Evolutionary conservation across 2,888 invertebrate species (phyloP), one percentile per base, ranked within the genome.

Genomic region (Asteroscopus sphinx): DNA sequence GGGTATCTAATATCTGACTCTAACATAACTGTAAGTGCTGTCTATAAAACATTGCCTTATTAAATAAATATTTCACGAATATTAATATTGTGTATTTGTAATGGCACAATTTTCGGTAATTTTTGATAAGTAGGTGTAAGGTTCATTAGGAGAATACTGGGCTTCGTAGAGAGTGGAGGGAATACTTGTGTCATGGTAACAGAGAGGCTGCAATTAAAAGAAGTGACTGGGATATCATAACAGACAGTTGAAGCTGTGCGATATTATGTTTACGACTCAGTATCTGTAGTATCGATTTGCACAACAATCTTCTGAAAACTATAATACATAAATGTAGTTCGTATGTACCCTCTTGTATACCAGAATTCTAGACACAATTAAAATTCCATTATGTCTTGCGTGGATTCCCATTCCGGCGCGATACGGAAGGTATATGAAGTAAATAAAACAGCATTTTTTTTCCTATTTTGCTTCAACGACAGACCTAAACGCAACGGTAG

Each of bases 11-110:
- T 72, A 75, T 73, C 57, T 63, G 66, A 64, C 64, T 73, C 56
- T 82, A 70, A 76, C 62, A 54, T 82, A 70, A 76, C 62, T 77
- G 40, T 82, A 86, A 85, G 83, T 80, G 90, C 90, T 90, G 88
- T 90, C 83, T 90, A 85, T 87, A 87, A 82, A 87, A 85, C 79
- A 89, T 84, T 91, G 91, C 91, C 91, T 91, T 91, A 91, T 85
- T 87, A 88, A 81, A 78, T 82, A 82, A 80, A 82, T 74, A 72
- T 72, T 77, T 86, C 73, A 75, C 67, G 70, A 81, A 82, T 82
- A 84, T 82, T 69, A 77, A 75, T 83, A 79, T 77, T 81, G 78
- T 82, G 63, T 73, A 76, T 77, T 76, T 83, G 81, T 85, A 84
- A 76, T 58, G 77, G 87, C 90, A 90, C 88, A 84, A 82, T 80